Conservation (phyloP, 2,888 invertebrate species). For the Ethmia dodecea region DNA sequence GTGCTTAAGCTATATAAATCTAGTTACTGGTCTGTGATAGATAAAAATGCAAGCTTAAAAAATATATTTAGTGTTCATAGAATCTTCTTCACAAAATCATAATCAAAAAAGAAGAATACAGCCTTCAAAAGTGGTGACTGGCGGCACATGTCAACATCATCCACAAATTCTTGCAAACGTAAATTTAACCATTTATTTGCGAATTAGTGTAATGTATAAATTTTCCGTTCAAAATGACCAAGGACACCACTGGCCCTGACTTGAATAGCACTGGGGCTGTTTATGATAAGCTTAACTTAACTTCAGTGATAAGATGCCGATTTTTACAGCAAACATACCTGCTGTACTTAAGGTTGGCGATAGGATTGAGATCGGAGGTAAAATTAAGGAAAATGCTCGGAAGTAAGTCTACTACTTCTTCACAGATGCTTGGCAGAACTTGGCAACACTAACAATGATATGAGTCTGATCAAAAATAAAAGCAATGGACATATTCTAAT, state of each 20-base stretch:
- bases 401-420: too few relatives aligned
- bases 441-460: too few relatives aligned
- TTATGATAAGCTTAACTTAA: conserved; percentile 20
- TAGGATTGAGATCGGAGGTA: conserved; percentile 66
- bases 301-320: conserved; percentile 49
- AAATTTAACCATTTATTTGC: conserved; percentile 18
- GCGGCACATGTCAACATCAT: conserved; percentile 10
- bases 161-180: conserved; percentile 14
- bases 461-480: too few relatives aligned
- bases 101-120: conserved; percentile 1
- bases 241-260: conserved; percentile 41
- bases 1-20: too few relatives aligned
- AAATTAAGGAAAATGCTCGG: conserved; percentile 66
- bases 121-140: not conserved
- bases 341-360: conserved; percentile 58
- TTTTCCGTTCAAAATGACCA: conserved; percentile 64
- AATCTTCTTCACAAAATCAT: not conserved
- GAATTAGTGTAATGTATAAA: conserved; percentile 55
- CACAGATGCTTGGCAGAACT: too few relatives aligned
- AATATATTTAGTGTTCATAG: too few relatives aligned
- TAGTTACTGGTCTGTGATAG: too few relatives aligned
- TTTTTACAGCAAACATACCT: conserved; percentile 67
- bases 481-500: too few relatives aligned
- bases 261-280: conserved; percentile 30
- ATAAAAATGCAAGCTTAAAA: too few relatives aligned